Evolutionary conservation across 2,888 invertebrate genomes (phyloP).

Genomic region (Hylaea fasciaria): DNA sequence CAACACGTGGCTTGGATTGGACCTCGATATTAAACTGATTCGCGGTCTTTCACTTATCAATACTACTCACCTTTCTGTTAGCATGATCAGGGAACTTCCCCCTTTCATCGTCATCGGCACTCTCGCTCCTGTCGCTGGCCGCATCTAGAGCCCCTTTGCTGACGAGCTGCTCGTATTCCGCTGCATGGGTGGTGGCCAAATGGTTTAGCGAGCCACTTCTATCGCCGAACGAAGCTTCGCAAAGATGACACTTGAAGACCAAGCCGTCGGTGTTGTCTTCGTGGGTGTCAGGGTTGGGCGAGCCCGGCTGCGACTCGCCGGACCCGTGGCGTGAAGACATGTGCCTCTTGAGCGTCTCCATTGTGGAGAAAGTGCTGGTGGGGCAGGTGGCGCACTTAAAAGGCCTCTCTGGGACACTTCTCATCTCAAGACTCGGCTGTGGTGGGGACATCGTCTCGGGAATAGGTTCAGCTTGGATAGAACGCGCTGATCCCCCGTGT

Average conservation of each 20-base stretch:
- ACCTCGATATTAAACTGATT: too few relatives aligned
- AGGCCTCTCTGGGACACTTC: constrained; percentile 90
- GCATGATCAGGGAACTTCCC: constrained; percentile 95
- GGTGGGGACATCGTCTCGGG: constrained; percentile 65
- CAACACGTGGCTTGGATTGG: too few relatives aligned
- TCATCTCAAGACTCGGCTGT: constrained; percentile 68
- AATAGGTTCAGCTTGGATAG: constrained; percentile 74
- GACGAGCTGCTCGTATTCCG: constrained; percentile 92
- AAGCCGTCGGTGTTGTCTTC: constrained; percentile 83
- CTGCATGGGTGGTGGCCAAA: constrained; percentile 89
- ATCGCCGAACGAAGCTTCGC: constrained; percentile 93
- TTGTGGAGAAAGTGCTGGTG: constrained; percentile 92
- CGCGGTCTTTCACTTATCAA: too few relatives aligned
- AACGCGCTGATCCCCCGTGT: constrained; percentile 85
- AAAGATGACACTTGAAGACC: constrained; percentile 96
- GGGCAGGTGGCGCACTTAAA: constrained; percentile 93
- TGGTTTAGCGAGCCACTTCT: constrained; percentile 93
- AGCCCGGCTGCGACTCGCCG: constrained; percentile 74
- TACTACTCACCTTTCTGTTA: constrained; percentile 89
- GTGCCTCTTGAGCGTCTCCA: constrained; percentile 92
- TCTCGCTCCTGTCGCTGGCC: constrained; percentile 87
- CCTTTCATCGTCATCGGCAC: constrained; percentile 87
- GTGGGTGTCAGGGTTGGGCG: constrained; percentile 63
- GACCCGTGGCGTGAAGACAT: constrained; percentile 88
- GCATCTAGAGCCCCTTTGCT: constrained; percentile 89